Base-by-base conservation (phyloP, 2,888 invertebrate genomes). In the Poecilobothrus nobilitatus region DNA sequence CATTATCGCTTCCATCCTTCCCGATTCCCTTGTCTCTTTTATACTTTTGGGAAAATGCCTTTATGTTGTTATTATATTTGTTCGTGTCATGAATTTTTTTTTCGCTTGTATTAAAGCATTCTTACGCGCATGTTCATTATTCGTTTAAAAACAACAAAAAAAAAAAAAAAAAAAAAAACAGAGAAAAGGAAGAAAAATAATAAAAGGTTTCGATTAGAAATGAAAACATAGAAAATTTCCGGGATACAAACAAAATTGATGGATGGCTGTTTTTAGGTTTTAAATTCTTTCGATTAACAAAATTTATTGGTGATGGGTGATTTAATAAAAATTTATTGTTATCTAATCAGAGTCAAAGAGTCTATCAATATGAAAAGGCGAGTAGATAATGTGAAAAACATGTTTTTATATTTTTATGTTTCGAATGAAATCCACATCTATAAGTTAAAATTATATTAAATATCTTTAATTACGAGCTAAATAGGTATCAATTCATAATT, bases 191-290 rank as follows among this genome's bases (percentile, higher is more conserved):
- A 44, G 3, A 44, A 44, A 44, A 44, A 44, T 3, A 44, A 15
- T n/a, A n/a, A n/a, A n/a, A n/a, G n/a, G n/a, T n/a, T 53, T 53
- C 53, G 53, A 53, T 53, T 53, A 53, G 53, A 53, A 53, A 53
- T 12, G 6, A 53, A 53, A 53, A n/a, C 15, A 53, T 12, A 53
- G 53, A 53, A 53, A 53, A 53, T 53, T 53, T 53, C 53, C 53
- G 53, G 53, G 53, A 53, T 53, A 53, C 53, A 6, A 18, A 53
- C 15, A 15, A 27, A 53, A 18, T 53, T 53, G 53, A 53, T 53
- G 53, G 53, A 53, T 53, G 18, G n/a, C 53, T 53, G 53, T 53
- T 53, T n/a, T 27, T 27, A 27, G n/a, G 15, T 53, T 53, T 53
- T 6, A 53, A 53, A 37, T 10, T 53, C 6, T 18, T 53, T 53